A percentile compares a stretch with the other conserved stretches of the same genome.
These are phyloP conservation scores for Crotophaga sulcirostris DNA, from an alignment of 2,113 vertebrate species.

Conservation along the genomic window DNA sequence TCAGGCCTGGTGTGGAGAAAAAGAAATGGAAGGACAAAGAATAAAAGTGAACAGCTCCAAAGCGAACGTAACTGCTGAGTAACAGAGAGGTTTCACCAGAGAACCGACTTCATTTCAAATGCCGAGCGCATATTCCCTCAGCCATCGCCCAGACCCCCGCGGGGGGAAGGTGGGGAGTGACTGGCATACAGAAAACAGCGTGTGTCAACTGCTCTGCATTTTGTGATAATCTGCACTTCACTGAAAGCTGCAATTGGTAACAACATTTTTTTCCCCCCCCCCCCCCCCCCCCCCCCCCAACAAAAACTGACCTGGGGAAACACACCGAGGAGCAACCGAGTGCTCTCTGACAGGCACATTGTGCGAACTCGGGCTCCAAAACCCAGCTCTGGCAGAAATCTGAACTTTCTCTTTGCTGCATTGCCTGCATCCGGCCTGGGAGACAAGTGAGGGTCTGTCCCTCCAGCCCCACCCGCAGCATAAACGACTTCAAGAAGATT, in stretches of 20 bases:
- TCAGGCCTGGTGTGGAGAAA: background rate
- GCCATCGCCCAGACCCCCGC: background rate
- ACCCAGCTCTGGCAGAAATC: background rate
- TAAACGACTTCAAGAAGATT: background rate
- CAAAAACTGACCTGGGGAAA: background rate
- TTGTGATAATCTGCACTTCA: background rate
- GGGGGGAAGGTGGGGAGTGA: background rate
- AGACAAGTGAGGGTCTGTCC: conserved; percentile 1
- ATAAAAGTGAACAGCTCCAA: background rate
- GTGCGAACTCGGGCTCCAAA: background rate
- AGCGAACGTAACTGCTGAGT: conserved; percentile 5
- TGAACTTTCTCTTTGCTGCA: background rate
- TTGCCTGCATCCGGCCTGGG: background rate
- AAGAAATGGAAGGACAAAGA: background rate
- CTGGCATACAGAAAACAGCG: conserved; percentile 26
- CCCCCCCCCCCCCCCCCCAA: no score
- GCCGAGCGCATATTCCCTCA: background rate
- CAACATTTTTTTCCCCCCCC: background rate
- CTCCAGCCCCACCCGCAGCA: background rate
- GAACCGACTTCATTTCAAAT: conserved; percentile 16
- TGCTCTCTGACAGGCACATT: background rate
- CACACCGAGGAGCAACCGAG: background rate
- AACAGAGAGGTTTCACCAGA: background rate
- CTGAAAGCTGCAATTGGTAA: background rate
- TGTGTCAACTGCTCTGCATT: background rate